Base-by-base conservation (phyloP, 2,888 invertebrate species). In the Penaeus monodon region DNA sequence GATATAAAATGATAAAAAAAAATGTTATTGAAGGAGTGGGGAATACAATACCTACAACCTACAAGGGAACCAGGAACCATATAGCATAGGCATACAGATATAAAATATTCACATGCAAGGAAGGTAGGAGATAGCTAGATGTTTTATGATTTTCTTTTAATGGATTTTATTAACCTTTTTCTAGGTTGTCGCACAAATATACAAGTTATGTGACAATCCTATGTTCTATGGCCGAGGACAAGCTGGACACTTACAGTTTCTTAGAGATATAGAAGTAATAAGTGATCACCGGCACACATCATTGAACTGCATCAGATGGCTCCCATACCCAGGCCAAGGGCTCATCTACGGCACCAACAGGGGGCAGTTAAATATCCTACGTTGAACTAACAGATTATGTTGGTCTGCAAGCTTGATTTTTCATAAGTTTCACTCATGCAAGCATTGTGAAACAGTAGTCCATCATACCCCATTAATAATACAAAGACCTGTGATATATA, bases 291-390 rank as follows among this genome's bases (percentile, higher is more conserved):
- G 44, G 79, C 95, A 95, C 91, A 95, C 95, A 85, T 96, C 95
- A 92, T 94, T 97, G 77, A 97, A 97, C 93, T 96, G 96, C 91
- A 95, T 96, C 83, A 94, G 96, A 84, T 97, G 97, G 97, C 94
- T 96, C 44, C 97, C 97, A 0, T 94, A 94, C 78, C 95, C 96
- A 0, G 97, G 97, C 0, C 96, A 96, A 92, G 97, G 97, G 2
- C 94, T 97, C 86, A 95, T 96, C 81, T 97, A 96, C 92, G 97
- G 96, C 38, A 97, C 97, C 90, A 97, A 96, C 92, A 95, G 95
- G 29, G 97, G 97, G 83, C 95, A 96, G 91, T 94, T 97, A 90
- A 95, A 95, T 91, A 94, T 96, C 91, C 93, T 96, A 24, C 86
- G 83, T 68, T 88, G 79, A 86, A 22, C 57, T 27, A n/a, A 8